A percentile compares a stretch with the other conserved stretches of the same genome.
phyloP scores from a whole-genome alignment of 1,140 invertebrate genomes.

The Hylaeus volcanicus region DNA sequence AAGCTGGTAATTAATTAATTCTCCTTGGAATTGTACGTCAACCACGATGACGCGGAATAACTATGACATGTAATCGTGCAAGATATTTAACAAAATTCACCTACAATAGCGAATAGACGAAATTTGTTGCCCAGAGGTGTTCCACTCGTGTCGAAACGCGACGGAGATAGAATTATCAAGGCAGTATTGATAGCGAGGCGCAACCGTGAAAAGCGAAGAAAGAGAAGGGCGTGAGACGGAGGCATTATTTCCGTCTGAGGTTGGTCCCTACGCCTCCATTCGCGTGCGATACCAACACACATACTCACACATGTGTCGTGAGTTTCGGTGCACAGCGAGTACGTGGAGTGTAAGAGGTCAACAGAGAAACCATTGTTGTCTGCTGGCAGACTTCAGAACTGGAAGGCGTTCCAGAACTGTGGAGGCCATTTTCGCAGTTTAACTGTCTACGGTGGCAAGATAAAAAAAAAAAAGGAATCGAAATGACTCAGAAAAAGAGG shows the following conservation, averaged over 20 bases:
- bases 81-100: no score
- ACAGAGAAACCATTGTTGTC: constrained; percentile 71
- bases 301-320: constrained; percentile 31
- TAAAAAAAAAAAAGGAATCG: not conserved
- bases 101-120: no score
- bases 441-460: constrained; percentile 21
- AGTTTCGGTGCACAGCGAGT: constrained; percentile 52
- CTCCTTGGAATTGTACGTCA: no score
- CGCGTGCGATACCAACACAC: constrained; percentile 36
- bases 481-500: not conserved
- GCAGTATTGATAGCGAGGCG: not conserved
- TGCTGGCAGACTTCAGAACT: constrained; percentile 55
- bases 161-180: not conserved
- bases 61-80: no score
- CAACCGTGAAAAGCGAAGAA: constrained; percentile 41
- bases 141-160: no score
- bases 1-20: no score
- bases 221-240: constrained; percentile 33
- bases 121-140: no score
- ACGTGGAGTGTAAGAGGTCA: constrained; percentile 70
- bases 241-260: constrained; percentile 50
- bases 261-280: constrained; percentile 48
- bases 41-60: no score
- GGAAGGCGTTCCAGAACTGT: constrained; percentile 44
- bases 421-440: constrained; percentile 35